These are phyloP conservation scores for Apomyelois bistriatella DNA, from an alignment of 2,888 invertebrate genomes.

Conservation along the genomic window DNA sequence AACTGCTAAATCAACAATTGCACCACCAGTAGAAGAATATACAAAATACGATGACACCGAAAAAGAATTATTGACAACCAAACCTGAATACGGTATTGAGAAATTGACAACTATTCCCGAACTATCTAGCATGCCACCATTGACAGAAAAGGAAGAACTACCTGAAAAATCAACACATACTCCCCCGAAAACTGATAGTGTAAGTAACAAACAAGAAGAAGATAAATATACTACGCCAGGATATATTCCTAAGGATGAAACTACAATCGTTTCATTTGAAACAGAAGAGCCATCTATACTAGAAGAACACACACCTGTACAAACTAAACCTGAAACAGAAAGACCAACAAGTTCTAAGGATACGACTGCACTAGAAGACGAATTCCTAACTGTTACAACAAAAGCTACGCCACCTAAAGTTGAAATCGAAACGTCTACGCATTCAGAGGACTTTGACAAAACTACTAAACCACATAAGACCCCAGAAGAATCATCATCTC, in stretches of 20 bases:
- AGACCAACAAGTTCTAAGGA: conserved; percentile 22
- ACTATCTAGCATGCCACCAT: conserved; percentile 18
- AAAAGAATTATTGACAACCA: neutral
- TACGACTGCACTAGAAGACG: conserved; percentile 27
- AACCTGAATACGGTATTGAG: conserved; percentile 19
- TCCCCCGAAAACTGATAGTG: conserved; percentile 12
- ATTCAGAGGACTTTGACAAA: conserved; percentile 33
- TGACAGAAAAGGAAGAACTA: conserved; percentile 24
- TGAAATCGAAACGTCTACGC: conserved; percentile 31
- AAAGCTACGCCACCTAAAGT: conserved; percentile 24
- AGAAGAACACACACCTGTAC: conserved; percentile 19
- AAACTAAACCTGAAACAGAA: conserved; percentile 23
- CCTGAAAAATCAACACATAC: conserved; percentile 23
- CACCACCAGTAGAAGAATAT: neutral
- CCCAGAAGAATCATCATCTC: conserved; percentile 33
- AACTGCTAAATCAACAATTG: neutral
- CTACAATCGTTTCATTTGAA: conserved; percentile 16
- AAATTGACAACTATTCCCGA: conserved; percentile 23
- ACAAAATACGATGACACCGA: neutral
- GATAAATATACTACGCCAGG: conserved; percentile 11
- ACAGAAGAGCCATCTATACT: conserved; percentile 18
- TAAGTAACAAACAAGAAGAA: conserved; percentile 4
- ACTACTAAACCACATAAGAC: conserved; percentile 42
- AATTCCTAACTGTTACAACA: conserved; percentile 22
- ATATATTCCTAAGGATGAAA: conserved; percentile 17